A percentile compares a stretch with the other conserved stretches of the same genome.
These are phyloP conservation scores for Mongoloraphidia duomilia DNA, from an alignment of 2,888 invertebrate genomes.

Conservation along the genomic window DNA sequence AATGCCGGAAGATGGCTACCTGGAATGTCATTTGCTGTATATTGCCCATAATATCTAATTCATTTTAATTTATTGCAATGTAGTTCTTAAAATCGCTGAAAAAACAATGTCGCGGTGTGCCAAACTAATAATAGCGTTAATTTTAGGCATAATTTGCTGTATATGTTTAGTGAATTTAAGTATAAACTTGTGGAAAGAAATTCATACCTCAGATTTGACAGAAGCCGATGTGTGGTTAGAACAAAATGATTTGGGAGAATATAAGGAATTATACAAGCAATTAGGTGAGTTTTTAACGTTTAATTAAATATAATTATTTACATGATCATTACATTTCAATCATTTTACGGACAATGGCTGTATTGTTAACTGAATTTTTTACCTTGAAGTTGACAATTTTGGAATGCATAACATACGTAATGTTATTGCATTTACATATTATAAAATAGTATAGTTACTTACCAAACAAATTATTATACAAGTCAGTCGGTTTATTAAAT, in stretches of 20 bases:
- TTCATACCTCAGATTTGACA: slow-evolving; percentile 24
- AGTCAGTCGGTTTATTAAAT: no score
- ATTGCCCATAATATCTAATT: no score
- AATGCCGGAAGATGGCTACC: no score
- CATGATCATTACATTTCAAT: not conserved
- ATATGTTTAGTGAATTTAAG: slow-evolving; percentile 32
- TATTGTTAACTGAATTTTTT: slow-evolving; percentile 3
- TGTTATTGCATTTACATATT: no score
- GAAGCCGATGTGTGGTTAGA: slow-evolving; percentile 63
- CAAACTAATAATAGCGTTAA: slow-evolving; percentile 33
- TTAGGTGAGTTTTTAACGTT: slow-evolving; percentile 44
- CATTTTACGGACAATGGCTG: not conserved
- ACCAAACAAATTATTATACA: no score
- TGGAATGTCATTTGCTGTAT: no score
- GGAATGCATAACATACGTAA: no score
- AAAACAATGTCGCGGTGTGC: slow-evolving; percentile 26
- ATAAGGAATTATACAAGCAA: slow-evolving; percentile 52
- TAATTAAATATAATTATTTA: not conserved
- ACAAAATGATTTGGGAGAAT: slow-evolving; percentile 54
- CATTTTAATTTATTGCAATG: no score
- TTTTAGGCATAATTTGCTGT: slow-evolving; percentile 34
- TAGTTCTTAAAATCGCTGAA: not conserved
- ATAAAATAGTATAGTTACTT: no score
- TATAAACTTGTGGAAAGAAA: slow-evolving; percentile 30
- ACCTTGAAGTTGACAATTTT: no score